phyloP scores from a whole-genome alignment of 2,113 vertebrate species.

The Microcebus murinus region DNA sequence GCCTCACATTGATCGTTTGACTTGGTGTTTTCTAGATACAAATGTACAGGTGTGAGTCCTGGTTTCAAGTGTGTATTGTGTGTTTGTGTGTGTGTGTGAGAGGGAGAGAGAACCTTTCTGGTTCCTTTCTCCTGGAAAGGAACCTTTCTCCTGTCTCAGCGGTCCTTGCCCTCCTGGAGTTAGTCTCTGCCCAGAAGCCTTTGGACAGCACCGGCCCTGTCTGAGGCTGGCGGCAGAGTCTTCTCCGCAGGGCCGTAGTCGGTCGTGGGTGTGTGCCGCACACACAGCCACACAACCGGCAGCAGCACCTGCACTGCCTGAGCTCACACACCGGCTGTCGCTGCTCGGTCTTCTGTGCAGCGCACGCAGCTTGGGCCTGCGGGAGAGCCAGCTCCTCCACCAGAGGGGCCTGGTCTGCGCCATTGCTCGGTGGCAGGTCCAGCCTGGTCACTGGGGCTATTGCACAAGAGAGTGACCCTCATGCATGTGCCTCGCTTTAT shows the following conservation, averaged over 20 bases:
- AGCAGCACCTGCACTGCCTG: background rate
- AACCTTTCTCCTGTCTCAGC: accelerated
- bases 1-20: accelerated
- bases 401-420: too few species aligned
- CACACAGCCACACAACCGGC: background rate
- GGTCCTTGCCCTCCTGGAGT: background rate
- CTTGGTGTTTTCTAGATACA: background rate
- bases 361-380: background rate
- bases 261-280: background rate
- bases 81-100: background rate
- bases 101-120: too few species aligned
- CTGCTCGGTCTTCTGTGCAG: too few species aligned
- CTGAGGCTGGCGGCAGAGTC: too few species aligned
- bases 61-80: too few species aligned
- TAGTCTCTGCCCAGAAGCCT: background rate
- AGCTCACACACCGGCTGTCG: background rate
- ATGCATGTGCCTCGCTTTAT: accelerated
- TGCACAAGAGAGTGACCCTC: accelerated
- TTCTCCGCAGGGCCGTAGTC: background rate
- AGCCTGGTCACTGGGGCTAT: too few species aligned
- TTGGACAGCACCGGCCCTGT: background rate
- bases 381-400: background rate
- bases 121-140: background rate
- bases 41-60: background rate
- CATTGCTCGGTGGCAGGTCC: accelerated